A percentile compares a stretch with the other conserved stretches of the same genome.
Conservation (phyloP, 2,888 invertebrate genomes). For the Amitus sp. region DNA sequence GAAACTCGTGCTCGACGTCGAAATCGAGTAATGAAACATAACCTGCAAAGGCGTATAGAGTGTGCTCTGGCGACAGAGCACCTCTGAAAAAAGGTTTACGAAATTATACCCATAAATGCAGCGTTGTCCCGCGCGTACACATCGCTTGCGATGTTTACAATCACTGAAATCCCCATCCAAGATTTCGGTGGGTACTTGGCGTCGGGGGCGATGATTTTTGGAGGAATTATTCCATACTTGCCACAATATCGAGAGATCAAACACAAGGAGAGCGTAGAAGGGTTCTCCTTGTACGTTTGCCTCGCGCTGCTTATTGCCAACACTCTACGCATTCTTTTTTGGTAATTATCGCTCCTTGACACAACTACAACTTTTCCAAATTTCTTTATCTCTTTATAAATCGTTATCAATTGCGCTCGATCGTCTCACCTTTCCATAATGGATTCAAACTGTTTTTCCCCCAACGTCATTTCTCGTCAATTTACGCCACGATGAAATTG, state of each 20-base stretch:
- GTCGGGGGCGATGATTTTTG: slow-evolving; percentile 91
- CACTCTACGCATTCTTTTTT: slow-evolving; percentile 96
- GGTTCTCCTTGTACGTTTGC: slow-evolving; percentile 97
- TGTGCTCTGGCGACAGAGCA: not conserved
- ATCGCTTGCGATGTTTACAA: slow-evolving; percentile 22
- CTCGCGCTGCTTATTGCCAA: slow-evolving; percentile 95
- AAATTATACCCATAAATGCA: slow-evolving; percentile 20
- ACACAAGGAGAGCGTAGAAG: slow-evolving; percentile 91
- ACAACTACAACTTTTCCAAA: too few relatives aligned
- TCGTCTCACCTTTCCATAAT: too few relatives aligned
- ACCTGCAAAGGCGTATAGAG: slow-evolving; percentile 1
- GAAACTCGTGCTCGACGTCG: too few relatives aligned
- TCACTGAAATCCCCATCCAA: slow-evolving; percentile 75
- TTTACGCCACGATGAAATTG: too few relatives aligned
- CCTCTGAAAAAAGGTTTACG: not conserved
- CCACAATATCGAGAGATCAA: slow-evolving; percentile 96
- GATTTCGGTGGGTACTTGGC: slow-evolving; percentile 83
- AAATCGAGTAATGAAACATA: too few relatives aligned
- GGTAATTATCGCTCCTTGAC: slow-evolving; percentile 82
- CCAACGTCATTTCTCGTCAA: too few relatives aligned
- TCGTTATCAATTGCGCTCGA: too few relatives aligned
- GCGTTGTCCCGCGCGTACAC: slow-evolving; percentile 10
- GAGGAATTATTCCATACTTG: slow-evolving; percentile 94
- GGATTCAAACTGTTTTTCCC: too few relatives aligned
- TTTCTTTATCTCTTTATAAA: too few relatives aligned